Percentiles rank a stretch among this genome's conserved stretches.
Conservation (phyloP, 2,797 vertebrate genomes). For the Chloroceryle inda region DNA sequence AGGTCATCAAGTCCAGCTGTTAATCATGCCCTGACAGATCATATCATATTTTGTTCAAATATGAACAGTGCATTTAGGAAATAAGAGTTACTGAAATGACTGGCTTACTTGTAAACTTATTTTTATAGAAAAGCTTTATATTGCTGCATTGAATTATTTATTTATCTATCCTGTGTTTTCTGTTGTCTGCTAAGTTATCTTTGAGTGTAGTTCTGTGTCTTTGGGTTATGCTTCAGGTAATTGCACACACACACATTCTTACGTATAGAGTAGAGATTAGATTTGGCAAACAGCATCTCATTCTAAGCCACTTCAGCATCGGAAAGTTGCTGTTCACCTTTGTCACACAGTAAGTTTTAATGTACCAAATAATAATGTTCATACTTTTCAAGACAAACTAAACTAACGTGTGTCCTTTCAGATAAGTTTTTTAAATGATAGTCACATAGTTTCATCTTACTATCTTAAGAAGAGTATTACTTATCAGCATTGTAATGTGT, state of each 20-base stretch:
- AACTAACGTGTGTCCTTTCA: neutral
- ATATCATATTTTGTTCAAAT: neutral
- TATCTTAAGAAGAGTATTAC: neutral
- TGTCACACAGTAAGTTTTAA: neutral
- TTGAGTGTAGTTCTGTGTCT: neutral
- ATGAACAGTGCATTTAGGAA: neutral
- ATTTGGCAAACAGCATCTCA: neutral
- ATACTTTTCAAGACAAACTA: neutral
- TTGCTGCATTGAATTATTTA: neutral
- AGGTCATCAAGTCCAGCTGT: neutral
- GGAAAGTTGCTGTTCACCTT: neutral
- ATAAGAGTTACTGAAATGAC: neutral
- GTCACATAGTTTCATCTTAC: rapidly evolving
- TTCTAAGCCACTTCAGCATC: neutral
- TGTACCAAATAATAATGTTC: neutral
- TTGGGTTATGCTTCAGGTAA: neutral
- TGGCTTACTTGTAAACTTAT: neutral
- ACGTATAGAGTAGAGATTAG: neutral
- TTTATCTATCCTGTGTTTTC: neutral
- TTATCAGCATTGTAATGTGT: neutral
- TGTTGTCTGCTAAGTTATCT: neutral
- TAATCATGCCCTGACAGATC: neutral
- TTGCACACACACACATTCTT: rapidly evolving
- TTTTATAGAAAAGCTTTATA: neutral
- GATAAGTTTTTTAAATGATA: neutral